Base-by-base conservation (phyloP, 2,797 vertebrate species). In the Enteromius fasciolatus region DNA sequence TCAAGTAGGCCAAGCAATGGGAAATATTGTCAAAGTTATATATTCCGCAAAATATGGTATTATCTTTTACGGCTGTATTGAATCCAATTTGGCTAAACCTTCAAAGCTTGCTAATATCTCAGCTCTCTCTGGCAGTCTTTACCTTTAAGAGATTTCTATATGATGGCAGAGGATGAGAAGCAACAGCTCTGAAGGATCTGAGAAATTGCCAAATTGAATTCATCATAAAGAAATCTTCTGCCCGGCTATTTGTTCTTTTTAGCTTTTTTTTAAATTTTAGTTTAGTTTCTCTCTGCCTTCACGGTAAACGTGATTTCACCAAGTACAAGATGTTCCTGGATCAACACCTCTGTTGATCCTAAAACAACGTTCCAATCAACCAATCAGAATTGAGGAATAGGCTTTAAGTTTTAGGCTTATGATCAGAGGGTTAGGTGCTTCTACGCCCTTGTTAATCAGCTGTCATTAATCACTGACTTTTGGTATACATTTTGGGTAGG, bases 101-200 rank as follows among this genome's bases (percentile, higher is more conserved):
- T 75, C 33, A 75, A 75, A 41, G 52, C 20, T 41, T 59, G 33
- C 20, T 75, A 17, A 75, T 57, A 41, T 41, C 61, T 44, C 25
- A 39, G 61, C 41, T 44, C 41, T 44, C 10, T 44, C 23, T 64
- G 44, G 31, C 57, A 66, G 67, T 52, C 36, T 52, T 76, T 80
- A 57, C 63, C 31, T 57, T 14, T 77, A 72, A 73, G 76, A 54
- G 14, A 69, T 66, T 52, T 76, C 5, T 68, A 64, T 73, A 10
- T 46, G 15, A 57, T 77, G 78, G 20, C 52, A 77, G 9, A 70
- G 69, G 67, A 83, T 81, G 63, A 85, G 74, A 78, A 12, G 14
- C 74, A 76, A 52, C 33, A 15, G 64, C 54, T n/a, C 41, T 31
- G 54, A 81, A 79, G 69, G 64, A 78, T 83, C 78, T 75, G 61